phyloP scores from a whole-genome alignment of 2,888 invertebrate genomes.

The Operophtera brumata region DNA sequence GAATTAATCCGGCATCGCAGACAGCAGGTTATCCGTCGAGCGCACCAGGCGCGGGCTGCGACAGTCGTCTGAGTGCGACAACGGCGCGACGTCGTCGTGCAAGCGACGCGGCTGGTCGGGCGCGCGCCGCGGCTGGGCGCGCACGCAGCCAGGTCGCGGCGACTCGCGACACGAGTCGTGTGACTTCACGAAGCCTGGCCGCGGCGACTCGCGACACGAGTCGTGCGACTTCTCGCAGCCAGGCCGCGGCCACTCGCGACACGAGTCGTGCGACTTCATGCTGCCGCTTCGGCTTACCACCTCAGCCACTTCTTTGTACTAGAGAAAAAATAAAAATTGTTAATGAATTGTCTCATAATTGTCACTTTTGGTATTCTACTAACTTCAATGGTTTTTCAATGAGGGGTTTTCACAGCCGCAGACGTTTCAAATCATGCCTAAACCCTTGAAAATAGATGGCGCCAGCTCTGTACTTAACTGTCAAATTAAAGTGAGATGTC shows the following conservation, averaged over 20 bases:
- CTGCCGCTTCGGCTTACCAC: constrained; percentile 14
- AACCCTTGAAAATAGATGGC: too few species aligned
- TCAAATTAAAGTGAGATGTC: too few species aligned
- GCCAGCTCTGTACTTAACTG: too few species aligned
- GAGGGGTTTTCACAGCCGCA: too few species aligned
- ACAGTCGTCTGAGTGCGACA: constrained; percentile 30
- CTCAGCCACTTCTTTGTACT: constrained; percentile 45
- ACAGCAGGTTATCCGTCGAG: constrained; percentile 32
- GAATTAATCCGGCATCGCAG: constrained; percentile 15
- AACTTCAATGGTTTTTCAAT: too few species aligned
- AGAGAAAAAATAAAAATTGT: constrained; percentile 17
- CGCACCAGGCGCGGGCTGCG: constrained; percentile 34
- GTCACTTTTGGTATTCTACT: too few species aligned
- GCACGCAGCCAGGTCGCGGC: constrained; percentile 35
- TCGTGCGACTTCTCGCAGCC: constrained; percentile 23
- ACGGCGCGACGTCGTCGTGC: constrained; percentile 45
- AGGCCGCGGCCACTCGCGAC: constrained; percentile 35
- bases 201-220: constrained; percentile 29
- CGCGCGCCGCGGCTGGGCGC: constrained; percentile 38
- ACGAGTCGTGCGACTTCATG: constrained; percentile 25
- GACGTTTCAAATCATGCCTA: too few species aligned
- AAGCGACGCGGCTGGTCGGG: constrained; percentile 42
- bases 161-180: constrained; percentile 20
- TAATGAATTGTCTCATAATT: too few species aligned
- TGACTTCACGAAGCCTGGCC: constrained; percentile 29